Percentiles rank a stretch among this genome's conserved stretches.
Conservation (phyloP, 2,113 vertebrate genomes). For the Passer domesticus region DNA sequence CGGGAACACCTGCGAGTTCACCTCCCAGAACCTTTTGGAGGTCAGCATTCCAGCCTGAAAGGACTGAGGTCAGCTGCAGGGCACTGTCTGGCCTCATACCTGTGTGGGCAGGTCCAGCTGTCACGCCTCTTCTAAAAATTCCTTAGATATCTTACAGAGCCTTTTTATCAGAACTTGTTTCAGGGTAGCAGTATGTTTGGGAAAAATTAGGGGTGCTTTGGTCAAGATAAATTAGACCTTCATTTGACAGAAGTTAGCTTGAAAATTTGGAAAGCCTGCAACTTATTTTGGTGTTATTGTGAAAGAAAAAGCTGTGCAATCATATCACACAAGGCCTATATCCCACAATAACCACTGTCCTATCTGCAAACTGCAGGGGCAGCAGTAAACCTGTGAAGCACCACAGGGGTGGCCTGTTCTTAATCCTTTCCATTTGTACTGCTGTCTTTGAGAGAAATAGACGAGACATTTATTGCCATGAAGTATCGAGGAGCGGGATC, state of each 20-base stretch:
- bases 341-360: not conserved
- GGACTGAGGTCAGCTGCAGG: not conserved
- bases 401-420: not conserved
- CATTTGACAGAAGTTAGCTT: not conserved
- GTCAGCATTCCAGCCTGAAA: not conserved
- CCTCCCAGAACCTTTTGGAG: not conserved
- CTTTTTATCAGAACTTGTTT: not conserved
- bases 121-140: not conserved
- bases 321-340: not conserved
- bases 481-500: not conserved
- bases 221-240: not conserved
- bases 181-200: not conserved
- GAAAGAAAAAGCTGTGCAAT: not conserved
- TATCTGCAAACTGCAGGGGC: not conserved
- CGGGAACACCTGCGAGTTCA: rapidly evolving
- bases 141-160: not conserved
- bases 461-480: not conserved
- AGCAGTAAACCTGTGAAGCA: not conserved
- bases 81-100: not conserved
- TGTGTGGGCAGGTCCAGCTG: not conserved
- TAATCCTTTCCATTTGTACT: not conserved
- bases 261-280: not conserved
- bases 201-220: not conserved
- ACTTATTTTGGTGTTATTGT: not conserved
- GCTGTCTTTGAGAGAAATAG: not conserved